Evolutionary conservation across 2,888 invertebrate genomes (phyloP), one percentile per base, ranked within the genome.

Genomic region (Acronicta psi): DNA sequence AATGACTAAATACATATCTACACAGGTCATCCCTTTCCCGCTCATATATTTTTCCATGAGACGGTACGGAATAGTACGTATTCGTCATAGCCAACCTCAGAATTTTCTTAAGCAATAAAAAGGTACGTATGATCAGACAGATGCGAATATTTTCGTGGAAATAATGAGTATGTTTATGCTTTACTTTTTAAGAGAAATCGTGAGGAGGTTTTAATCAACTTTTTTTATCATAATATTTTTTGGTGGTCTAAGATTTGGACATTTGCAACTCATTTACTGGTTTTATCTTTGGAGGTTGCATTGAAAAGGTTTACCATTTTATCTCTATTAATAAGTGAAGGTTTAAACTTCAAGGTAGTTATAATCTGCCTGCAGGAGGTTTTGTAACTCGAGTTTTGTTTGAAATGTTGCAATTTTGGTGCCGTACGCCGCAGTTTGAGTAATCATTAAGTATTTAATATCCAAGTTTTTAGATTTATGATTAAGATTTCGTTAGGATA

Each of bases 291-390:
- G 41, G 31, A 66, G 29, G 25, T 43, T 67, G 17, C 25, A 18
- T 25, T 50, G 49, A 50, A 36, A 56, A 62, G 17, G 23, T 40
- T 8, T 52, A 51, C 50, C 11, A 53, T 29, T 52, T 59, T 46
- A 47, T 54, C 44, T 67, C 53, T 68, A 59, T 69, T 59, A 54
- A 51, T 59, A 69, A 14, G 18, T 34, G 59, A 69, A 64, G 64
- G 68, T 55, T 46, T 54, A 1, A n/a, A 41, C 42, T 42, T 50
- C 50, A 64, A 68, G 59, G 67, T 51, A 69, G 36, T 43, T 49
- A 56, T 55, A n/a, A n/a, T n/a, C n/a, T n/a, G 34, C n/a, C 11
- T 34, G 34, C n/a, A n/a, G 1, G 51, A 68, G 67, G 65, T 69
- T 49, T 52, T 23, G n/a, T 23, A 49, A 36, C 31, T 65, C 46